A percentile compares a stretch with the other conserved stretches of the same genome.
These are phyloP conservation scores for Drosophila percnosoma DNA, from an alignment of 2,888 invertebrate species.

Conservation along the genomic window DNA sequence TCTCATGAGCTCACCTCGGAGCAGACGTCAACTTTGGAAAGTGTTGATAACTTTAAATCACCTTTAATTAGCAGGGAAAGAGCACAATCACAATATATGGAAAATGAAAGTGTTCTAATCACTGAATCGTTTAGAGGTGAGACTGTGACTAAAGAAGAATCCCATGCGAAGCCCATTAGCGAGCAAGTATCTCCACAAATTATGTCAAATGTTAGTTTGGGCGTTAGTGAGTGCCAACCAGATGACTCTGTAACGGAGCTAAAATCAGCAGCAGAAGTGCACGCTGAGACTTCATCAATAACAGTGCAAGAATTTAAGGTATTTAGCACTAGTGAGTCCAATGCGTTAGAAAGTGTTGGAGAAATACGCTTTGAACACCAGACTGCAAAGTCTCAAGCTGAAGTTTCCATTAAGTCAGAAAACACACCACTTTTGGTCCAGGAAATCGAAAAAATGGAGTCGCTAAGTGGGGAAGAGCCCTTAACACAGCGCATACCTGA, in stretches of 20 bases:
- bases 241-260: conserved; percentile 52
- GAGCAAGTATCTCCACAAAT: conserved; percentile 89
- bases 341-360: conserved; percentile 62
- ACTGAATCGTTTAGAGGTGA: conserved; percentile 88
- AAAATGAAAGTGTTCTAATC: conserved; percentile 88
- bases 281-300: conserved; percentile 86
- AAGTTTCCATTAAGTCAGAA: conserved; percentile 74
- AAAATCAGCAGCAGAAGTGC: conserved; percentile 1
- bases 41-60: conserved; percentile 38
- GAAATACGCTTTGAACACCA: conserved; percentile 83
- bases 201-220: conserved; percentile 85
- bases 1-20: conserved; percentile 89
- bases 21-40: conserved; percentile 87
- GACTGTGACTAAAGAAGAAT: conserved; percentile 85
- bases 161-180: conserved; percentile 59
- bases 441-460: conserved; percentile 59
- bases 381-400: conserved; percentile 83
- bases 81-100: conserved; percentile 35
- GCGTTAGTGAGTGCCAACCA: conserved; percentile 57
- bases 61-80: conserved; percentile 17
- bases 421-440: conserved; percentile 82
- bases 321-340: conserved; percentile 75
- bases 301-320: conserved; percentile 86
- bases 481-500: conserved; percentile 26
- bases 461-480: conserved; percentile 34